Evolutionary conservation across 2,797 vertebrate genomes (phyloP).

Genomic region (Coluber constrictor): DNA sequence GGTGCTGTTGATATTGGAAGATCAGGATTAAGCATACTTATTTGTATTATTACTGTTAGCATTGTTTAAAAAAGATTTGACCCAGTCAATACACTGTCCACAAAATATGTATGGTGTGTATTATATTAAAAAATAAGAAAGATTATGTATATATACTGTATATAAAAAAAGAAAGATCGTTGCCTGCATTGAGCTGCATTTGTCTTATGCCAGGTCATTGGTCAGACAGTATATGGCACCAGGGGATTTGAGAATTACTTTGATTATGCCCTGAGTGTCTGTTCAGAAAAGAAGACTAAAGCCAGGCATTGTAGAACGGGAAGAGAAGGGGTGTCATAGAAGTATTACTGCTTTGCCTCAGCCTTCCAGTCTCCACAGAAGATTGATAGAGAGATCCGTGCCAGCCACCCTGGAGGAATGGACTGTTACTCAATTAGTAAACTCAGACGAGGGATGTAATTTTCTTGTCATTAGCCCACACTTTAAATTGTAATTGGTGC

Average conservation of each 20-base stretch:
- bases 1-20: too few species aligned
- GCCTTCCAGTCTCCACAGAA: neutral
- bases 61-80: too few species aligned
- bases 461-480: slow-evolving; percentile 12
- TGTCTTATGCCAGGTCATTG: neutral
- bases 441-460: slow-evolving; percentile 3
- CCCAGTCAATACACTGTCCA: too few species aligned
- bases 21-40: too few species aligned
- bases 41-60: too few species aligned
- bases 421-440: slow-evolving; percentile 15
- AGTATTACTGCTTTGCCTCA: neutral
- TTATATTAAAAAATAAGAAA: too few species aligned
- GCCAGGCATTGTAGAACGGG: neutral
- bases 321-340: neutral
- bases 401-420: slow-evolving; percentile 10
- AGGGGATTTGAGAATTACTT: neutral
- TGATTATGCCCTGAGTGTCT: neutral
- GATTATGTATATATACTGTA: too few species aligned
- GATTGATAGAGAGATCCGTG: neutral
- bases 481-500: neutral
- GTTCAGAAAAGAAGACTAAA: neutral
- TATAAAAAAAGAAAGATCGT: neutral
- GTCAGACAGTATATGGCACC: neutral
- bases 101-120: too few species aligned
- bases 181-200: neutral